Conservation (phyloP, 2,797 vertebrate species). For the Rhabdomys pumilio region DNA sequence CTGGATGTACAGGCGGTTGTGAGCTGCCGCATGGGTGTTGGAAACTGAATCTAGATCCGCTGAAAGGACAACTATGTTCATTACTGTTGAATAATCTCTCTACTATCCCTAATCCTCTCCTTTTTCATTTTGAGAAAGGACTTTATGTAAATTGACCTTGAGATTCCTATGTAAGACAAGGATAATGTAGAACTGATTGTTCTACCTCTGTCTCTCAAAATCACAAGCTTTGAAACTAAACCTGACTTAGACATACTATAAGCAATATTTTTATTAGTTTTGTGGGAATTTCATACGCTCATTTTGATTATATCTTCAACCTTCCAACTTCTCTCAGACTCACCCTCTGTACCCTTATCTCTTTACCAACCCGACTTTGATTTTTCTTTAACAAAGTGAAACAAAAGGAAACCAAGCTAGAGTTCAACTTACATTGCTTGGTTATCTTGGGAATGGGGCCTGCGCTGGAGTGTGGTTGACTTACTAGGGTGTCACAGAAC, state of each 20-base stretch:
- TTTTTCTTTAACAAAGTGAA: not conserved
- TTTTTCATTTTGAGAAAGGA: not conserved
- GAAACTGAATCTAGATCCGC: not conserved
- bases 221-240: not conserved
- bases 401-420: not conserved
- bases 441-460: not conserved
- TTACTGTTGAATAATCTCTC: not conserved
- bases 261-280: not conserved
- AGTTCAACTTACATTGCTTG: not conserved
- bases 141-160: not conserved
- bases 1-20: not conserved
- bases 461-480: not conserved
- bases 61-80: not conserved
- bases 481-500: not conserved
- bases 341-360: not conserved
- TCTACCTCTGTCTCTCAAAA: not conserved
- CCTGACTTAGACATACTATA: not conserved
- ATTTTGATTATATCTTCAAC: not conserved
- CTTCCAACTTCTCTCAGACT: not conserved
- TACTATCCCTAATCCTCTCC: not conserved
- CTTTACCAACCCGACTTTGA: not conserved
- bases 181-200: not conserved
- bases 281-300: not conserved
- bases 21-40: not conserved
- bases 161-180: not conserved